Base-by-base conservation (phyloP, 1,140 invertebrate species). In the Drosophila melanica region DNA sequence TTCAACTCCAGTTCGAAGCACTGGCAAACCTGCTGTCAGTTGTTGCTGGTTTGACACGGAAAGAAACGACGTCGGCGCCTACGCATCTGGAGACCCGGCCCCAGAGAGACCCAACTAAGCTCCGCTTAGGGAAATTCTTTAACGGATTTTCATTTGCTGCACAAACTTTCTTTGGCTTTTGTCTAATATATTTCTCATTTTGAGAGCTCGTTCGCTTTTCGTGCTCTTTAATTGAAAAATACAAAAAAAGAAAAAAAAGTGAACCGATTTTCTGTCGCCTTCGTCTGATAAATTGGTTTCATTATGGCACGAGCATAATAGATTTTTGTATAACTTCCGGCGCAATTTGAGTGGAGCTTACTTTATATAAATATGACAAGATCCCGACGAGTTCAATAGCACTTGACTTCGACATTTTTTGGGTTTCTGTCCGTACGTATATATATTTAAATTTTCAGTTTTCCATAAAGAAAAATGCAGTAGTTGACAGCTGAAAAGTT, bases 21-120 rank as follows among this genome's bases (percentile, higher is more conserved):
- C 84, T 69, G 84, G 79, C 76, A 86, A 86, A 86, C 82, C 82
- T 86, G 82, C 82, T 86, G 82, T 86, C 82, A 86, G 82, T 82
- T 65, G 82, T 82, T 65, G 82, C 84, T 79, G 82, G 75, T 70
- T 69, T 86, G 82, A 87, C 82, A 86, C 86, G 82, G 64, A 81
- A 86, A 86, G 75, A 79, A 81, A 70, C 81, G 76, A 81, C 77
- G 79, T 53, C 58, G 82, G 82, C 82, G 82, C 82, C 82, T 86
- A 86, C 82, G 82, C 82, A 86, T 79, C 79, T 75, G 10, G 9
- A 33, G 58, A 74, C 66, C 53, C 71, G 62, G 78, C 62, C 79
- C 66, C 51, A 37, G 16, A 35, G 54, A 35, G 48, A 7, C 65
- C 58, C 53, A 75, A 80, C 70, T 81, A 77, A 86, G 84, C 81